Base-by-base conservation (phyloP, 2,888 invertebrate genomes). In the Odontocolon sp. region DNA sequence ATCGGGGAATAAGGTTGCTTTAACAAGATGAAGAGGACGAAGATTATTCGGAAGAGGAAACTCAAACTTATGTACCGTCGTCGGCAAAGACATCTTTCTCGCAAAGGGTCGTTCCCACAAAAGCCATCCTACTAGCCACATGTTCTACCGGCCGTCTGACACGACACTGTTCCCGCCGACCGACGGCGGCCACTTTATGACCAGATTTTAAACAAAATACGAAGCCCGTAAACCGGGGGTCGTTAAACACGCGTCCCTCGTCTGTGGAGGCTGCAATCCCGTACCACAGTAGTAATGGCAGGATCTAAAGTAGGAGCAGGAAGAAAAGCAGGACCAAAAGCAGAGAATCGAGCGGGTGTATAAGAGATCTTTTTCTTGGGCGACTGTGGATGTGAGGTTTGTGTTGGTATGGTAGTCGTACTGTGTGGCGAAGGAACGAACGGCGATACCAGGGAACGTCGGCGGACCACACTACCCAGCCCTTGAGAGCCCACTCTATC, bases 401-500 rank as follows among this genome's bases (percentile, higher is more conserved):
- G 56, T 57, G 47, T 63, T 50, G 56, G 56, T 40, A 40, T 38
- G 63, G 79, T 82, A 84, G 84, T 84, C 82, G 81, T 85, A 81
- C 82, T 57, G 21, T 85, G 85, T 79, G 84, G 84, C 72, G 80
- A 81, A 81, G 80, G 82, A 80, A 82, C 82, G 81, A 77, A 75
- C 70, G 61, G 81, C 83, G 84, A 85, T 86, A 86, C 83, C 83
- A 74, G 52, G n/a, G 42, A 33, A 21, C 45, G 56, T 23, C 21
- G 33, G 31, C 50, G 54, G 45, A 56, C 59, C 59, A 59, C 79
- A 72, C 76, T 75, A 70, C 77, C 79, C 82, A 80, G 79, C 81
- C 85, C 85, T 88, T 86, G 85, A 87, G 85, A 87, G 85, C 83
- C 86, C 85, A 86, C 87, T 89, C 89, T 83, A 89, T 89, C 89